These are phyloP conservation scores for Myotis yumanensis DNA, from an alignment of 2,113 vertebrate species.

Conservation along the genomic window DNA sequence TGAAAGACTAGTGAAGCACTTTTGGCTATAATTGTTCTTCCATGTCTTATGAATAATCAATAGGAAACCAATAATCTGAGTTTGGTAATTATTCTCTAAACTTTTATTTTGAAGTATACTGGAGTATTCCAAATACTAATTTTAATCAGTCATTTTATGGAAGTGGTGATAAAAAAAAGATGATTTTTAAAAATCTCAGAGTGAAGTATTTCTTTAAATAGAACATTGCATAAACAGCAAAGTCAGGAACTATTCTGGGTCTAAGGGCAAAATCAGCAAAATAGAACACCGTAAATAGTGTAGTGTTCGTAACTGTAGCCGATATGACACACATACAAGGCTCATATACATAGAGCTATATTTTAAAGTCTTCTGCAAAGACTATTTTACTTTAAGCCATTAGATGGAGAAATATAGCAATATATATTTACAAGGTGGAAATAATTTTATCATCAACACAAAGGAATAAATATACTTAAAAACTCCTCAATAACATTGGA, in stretches of 20 bases:
- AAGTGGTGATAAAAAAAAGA: not conserved
- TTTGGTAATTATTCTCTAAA: not conserved
- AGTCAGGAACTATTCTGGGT: slow-evolving; percentile 35
- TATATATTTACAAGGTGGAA: not conserved
- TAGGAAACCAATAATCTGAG: not conserved
- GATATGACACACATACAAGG: not conserved
- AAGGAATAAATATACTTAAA: not conserved
- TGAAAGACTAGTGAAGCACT: not conserved
- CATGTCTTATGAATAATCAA: not conserved
- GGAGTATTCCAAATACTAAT: slow-evolving; percentile 42
- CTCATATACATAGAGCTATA: not conserved
- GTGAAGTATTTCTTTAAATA: slow-evolving; percentile 62
- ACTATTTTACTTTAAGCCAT: not conserved
- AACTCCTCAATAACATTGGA: not conserved
- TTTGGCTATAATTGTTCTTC: not conserved
- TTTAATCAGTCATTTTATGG: slow-evolving; percentile 56
- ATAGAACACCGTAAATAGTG: not conserved
- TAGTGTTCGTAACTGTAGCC: not conserved
- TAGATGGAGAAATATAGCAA: not conserved
- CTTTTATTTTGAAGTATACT: slow-evolving; percentile 42
- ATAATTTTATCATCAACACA: not conserved
- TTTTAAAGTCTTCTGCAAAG: slow-evolving; percentile 7
- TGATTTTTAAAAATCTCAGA: slow-evolving; percentile 10
- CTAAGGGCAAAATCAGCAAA: slow-evolving; percentile 38
- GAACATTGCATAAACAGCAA: slow-evolving; percentile 39